A percentile compares a stretch with the other conserved stretches of the same genome.
These are phyloP conservation scores for Actenoides hombroni DNA, from an alignment of 2,113 vertebrate species.

Conservation along the genomic window DNA sequence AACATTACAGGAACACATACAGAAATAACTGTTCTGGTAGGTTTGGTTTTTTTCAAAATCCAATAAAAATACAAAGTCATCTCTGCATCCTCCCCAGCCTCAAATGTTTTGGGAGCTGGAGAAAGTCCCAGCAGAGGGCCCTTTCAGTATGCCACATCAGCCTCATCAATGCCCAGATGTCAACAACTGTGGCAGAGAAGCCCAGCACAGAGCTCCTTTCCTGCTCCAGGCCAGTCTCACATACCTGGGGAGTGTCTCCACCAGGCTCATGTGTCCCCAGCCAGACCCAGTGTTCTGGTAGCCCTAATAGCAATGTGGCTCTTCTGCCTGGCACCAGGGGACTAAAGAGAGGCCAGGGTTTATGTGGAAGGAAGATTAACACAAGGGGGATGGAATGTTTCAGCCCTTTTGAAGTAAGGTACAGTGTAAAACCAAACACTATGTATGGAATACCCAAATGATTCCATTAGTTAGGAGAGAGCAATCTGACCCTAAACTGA, in stretches of 20 bases:
- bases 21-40: not conserved
- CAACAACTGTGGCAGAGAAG: fast-evolving
- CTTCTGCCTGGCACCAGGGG: not conserved
- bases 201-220: not conserved
- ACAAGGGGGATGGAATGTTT: not conserved
- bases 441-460: not conserved
- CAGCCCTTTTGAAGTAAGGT: not conserved
- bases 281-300: not conserved
- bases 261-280: no score
- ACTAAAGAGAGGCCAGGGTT: not conserved
- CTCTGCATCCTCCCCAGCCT: not conserved
- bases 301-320: not conserved
- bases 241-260: not conserved
- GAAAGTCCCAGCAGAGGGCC: not conserved
- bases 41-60: slow-evolving; percentile 24
- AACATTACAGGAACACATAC: not conserved
- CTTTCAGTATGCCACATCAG: not conserved
- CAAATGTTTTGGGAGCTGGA: not conserved
- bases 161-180: not conserved
- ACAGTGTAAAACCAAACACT: not conserved
- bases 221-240: not conserved
- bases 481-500: not conserved
- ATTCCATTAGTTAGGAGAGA: not conserved
- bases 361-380: not conserved
- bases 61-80: not conserved